Evolutionary conservation across 2,797 vertebrate genomes (phyloP).

Genomic region (Discoglossus pictus): DNA sequence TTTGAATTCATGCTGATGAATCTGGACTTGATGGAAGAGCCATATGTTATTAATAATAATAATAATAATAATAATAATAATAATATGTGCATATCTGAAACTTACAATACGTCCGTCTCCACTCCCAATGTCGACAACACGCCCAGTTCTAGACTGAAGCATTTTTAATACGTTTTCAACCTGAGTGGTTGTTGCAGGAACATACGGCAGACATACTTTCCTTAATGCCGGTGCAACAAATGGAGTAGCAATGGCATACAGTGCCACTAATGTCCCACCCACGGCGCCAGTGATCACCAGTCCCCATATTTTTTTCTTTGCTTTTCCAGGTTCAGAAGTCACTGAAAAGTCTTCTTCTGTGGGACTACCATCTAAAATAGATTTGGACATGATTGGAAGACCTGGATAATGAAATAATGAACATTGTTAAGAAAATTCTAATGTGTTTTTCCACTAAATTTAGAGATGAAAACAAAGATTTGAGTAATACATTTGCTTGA

Average conservation of each 20-base stretch:
- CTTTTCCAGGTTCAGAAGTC: rapidly evolving
- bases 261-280: slow-evolving; percentile 75
- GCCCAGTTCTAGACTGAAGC: slow-evolving; percentile 72
- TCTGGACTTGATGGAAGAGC: no score
- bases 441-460: no score
- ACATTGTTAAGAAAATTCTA: no score
- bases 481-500: no score
- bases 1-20: no score
- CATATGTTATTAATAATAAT: no score
- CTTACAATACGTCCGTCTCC: slow-evolving; percentile 95
- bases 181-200: slow-evolving; percentile 87
- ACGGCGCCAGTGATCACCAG: slow-evolving; percentile 71
- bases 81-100: no score
- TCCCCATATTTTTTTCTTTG: slow-evolving; percentile 66
- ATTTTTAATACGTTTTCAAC: slow-evolving; percentile 81
- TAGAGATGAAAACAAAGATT: no score
- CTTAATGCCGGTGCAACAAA: slow-evolving; percentile 87
- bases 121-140: slow-evolving; percentile 89
- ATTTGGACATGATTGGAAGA: background rate
- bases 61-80: no score
- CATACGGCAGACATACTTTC: slow-evolving; percentile 89
- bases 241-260: slow-evolving; percentile 81
- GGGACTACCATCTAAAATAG: rapidly evolving
- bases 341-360: background rate
- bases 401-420: no score